These are phyloP conservation scores for Drosophila fuyamai DNA, from an alignment of 1,140 invertebrate genomes.

Conservation along the genomic window DNA sequence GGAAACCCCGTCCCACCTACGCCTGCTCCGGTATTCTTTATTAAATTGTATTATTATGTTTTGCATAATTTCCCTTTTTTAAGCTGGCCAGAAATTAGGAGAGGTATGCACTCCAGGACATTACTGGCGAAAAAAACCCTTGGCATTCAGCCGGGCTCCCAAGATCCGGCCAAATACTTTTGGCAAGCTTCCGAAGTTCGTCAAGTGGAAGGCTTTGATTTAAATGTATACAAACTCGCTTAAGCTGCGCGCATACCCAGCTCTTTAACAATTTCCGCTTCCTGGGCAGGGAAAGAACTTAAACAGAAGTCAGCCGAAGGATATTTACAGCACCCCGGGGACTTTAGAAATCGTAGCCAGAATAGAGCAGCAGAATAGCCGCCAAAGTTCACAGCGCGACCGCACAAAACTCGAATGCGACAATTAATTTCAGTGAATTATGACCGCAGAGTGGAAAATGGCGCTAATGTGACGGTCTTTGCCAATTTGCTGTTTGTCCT, in stretches of 20 bases:
- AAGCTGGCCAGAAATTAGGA: slow-evolving; percentile 15
- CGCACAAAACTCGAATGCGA: slow-evolving; percentile 61
- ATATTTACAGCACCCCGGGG: slow-evolving; percentile 40
- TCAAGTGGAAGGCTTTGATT: slow-evolving; percentile 39
- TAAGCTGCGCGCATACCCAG: slow-evolving; percentile 7
- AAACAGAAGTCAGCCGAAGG: slow-evolving; percentile 20
- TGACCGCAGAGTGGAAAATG: slow-evolving; percentile 72
- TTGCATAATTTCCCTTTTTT: slow-evolving; percentile 72
- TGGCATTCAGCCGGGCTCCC: not conserved
- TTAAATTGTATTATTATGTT: slow-evolving; percentile 80
- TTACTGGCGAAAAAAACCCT: not conserved
- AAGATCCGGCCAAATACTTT: slow-evolving; percentile 15
- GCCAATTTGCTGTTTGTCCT: slow-evolving; percentile 47
- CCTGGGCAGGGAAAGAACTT: not conserved
- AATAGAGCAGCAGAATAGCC: slow-evolving; percentile 5
- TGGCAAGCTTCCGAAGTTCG: slow-evolving; percentile 13
- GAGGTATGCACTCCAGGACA: not conserved
- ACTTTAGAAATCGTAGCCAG: slow-evolving; percentile 23
- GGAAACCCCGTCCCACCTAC: not conserved
- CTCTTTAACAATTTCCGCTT: slow-evolving; percentile 27
- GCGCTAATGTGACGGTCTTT: slow-evolving; percentile 71
- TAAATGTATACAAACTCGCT: slow-evolving; percentile 29
- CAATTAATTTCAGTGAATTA: slow-evolving; percentile 82
- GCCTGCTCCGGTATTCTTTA: slow-evolving; percentile 60
- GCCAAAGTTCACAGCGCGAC: slow-evolving; percentile 29